Conservation (phyloP, 2,797 vertebrate species). For the Alauda arvensis region DNA sequence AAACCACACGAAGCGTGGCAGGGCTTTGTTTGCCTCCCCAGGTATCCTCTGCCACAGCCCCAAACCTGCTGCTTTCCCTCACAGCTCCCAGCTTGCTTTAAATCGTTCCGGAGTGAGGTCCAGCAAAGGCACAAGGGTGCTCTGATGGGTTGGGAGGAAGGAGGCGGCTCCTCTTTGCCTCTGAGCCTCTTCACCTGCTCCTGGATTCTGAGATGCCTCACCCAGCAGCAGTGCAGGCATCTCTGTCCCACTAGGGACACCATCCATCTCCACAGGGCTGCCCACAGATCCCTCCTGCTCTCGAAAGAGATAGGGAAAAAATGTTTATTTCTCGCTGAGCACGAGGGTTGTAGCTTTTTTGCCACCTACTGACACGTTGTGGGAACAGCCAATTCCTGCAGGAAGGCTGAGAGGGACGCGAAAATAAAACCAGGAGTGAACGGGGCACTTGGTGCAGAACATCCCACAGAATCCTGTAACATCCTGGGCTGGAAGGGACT, state of each 20-base stretch:
- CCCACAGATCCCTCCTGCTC: not conserved
- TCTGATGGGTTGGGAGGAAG: not conserved
- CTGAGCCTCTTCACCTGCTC: not conserved
- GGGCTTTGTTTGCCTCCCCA: not conserved
- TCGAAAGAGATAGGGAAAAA: not conserved
- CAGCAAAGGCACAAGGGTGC: not conserved
- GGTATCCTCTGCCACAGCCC: not conserved
- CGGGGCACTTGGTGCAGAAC: not conserved
- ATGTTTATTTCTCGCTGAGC: not conserved
- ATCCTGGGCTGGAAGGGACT: not conserved
- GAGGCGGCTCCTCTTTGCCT: not conserved
- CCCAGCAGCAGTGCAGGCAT: not conserved
- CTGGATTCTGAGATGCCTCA: not conserved
- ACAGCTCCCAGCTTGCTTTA: not conserved
- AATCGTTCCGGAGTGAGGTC: not conserved
- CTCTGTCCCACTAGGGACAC: not conserved
- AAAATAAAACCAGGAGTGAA: not conserved
- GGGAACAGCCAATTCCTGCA: slow-evolving; percentile 23
- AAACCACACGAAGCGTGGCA: not conserved
- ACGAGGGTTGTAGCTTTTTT: slow-evolving; percentile 54
- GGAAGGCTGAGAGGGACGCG: rapidly evolving
- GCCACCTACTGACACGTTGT: slow-evolving; percentile 56
- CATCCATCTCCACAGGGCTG: not conserved
- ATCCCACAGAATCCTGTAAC: not conserved
- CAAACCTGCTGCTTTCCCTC: not conserved